phyloP scores from a whole-genome alignment of 1,140 invertebrate genomes.

The Tetramorium simillimum region DNA sequence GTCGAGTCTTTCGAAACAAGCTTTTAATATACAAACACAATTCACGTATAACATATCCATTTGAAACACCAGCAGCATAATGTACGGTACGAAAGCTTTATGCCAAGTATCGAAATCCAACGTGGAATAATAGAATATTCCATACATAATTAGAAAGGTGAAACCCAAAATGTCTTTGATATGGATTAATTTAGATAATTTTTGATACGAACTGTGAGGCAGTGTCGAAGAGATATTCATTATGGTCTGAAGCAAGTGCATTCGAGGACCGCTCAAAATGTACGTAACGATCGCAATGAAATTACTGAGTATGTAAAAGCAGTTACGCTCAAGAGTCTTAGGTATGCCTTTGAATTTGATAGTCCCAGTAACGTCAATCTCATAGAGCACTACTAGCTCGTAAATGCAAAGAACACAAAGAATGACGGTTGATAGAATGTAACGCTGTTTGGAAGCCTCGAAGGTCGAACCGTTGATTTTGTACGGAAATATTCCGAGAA shows the following conservation, averaged over 20 bases:
- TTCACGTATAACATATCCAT: constrained; percentile 79
- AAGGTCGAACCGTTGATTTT: not conserved
- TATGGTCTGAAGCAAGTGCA: constrained; percentile 1
- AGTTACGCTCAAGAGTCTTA: constrained; percentile 15
- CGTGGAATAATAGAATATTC: not conserved
- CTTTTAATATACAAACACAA: constrained; percentile 47
- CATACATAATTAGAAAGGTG: not conserved
- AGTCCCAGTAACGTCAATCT: not conserved
- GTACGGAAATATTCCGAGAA: not conserved
- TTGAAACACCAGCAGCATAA: constrained; percentile 64
- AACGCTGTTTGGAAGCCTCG: not conserved
- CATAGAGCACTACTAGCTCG: not conserved
- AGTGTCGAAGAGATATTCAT: not conserved
- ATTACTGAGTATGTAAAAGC: constrained; percentile 63
- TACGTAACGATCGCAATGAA: not conserved
- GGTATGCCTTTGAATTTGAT: not conserved
- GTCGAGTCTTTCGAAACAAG: not conserved
- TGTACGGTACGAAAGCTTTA: constrained; percentile 63
- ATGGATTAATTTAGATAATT: not conserved
- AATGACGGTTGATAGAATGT: not conserved
- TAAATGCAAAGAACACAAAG: not conserved
- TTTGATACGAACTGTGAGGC: not conserved
- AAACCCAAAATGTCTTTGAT: not conserved
- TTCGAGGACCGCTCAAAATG: not conserved
- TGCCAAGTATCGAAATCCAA: not conserved